Percentiles rank a stretch among this genome's conserved stretches.
Evolutionary conservation across 2,888 invertebrate genomes (phyloP).

Genomic region (Acleris literana): DNA sequence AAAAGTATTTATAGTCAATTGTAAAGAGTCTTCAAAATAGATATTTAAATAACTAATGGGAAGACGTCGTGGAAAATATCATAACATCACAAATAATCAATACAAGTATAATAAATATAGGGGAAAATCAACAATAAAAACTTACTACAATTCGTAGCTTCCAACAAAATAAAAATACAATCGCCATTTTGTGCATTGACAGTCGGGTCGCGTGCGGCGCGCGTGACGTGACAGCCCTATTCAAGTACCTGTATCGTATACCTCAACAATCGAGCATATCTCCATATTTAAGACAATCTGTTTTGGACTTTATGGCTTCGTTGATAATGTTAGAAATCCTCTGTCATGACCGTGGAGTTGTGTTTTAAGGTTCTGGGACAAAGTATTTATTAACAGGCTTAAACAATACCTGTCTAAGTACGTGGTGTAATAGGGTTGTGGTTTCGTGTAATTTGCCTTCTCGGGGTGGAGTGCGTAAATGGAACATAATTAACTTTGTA

Average conservation of each 20-base stretch:
- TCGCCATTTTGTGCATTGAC: slow-evolving; percentile 47
- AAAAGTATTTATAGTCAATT: too few relatives aligned
- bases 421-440: slow-evolving; percentile 31
- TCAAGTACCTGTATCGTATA: slow-evolving; percentile 10
- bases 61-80: too few relatives aligned
- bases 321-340: too few relatives aligned
- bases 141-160: background rate
- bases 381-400: slow-evolving; percentile 12
- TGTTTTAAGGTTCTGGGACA: background rate
- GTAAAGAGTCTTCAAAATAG: too few relatives aligned
- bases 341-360: background rate
- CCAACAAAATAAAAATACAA: slow-evolving; percentile 26
- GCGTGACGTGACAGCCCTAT: slow-evolving; percentile 53
- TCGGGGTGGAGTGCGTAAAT: slow-evolving; percentile 17
- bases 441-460: slow-evolving; percentile 34
- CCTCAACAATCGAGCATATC: too few relatives aligned
- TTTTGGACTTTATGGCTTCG: too few relatives aligned
- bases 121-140: too few relatives aligned
- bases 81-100: too few relatives aligned
- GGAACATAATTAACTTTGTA: slow-evolving; percentile 13
- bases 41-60: too few relatives aligned
- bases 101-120: too few relatives aligned
- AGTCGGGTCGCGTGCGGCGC: slow-evolving; percentile 58
- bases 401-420: slow-evolving; percentile 25
- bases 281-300: too few relatives aligned